Evolutionary conservation across 2,113 vertebrate species (phyloP).

Genomic region (Butorides virescens): DNA sequence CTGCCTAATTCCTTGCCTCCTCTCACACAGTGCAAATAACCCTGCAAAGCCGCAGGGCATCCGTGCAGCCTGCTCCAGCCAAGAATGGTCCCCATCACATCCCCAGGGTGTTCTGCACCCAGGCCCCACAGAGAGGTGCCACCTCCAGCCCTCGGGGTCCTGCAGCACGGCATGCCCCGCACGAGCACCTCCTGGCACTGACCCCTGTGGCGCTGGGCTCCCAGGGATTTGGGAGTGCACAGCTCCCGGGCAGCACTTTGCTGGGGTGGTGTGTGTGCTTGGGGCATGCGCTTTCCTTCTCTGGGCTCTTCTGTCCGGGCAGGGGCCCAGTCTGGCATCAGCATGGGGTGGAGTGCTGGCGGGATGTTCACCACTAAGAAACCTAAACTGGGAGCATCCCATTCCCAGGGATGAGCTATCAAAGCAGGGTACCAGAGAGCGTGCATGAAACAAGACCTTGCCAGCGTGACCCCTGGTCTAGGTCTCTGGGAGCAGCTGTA

Average conservation of each 20-base stretch:
- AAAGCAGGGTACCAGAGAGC: background rate
- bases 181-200: background rate
- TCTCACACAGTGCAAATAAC: background rate
- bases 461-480: background rate
- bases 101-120: background rate
- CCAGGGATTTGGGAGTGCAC: background rate
- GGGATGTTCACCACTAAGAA: background rate
- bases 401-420: background rate
- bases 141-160: background rate
- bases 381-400: background rate
- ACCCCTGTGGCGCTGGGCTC: background rate
- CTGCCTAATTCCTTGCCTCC: background rate
- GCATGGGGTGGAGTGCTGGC: background rate
- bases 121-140: fast-evolving
- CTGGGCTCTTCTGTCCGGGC: background rate
- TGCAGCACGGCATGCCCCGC: background rate
- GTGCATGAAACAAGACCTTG: background rate
- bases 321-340: background rate
- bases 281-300: background rate
- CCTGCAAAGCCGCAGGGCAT: background rate
- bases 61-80: fast-evolving
- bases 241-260: background rate
- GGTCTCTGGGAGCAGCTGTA: slow-evolving; percentile 6
- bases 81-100: no score
- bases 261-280: background rate